Conservation (phyloP, 2,113 vertebrate genomes). For the Sceloporus undulatus region DNA sequence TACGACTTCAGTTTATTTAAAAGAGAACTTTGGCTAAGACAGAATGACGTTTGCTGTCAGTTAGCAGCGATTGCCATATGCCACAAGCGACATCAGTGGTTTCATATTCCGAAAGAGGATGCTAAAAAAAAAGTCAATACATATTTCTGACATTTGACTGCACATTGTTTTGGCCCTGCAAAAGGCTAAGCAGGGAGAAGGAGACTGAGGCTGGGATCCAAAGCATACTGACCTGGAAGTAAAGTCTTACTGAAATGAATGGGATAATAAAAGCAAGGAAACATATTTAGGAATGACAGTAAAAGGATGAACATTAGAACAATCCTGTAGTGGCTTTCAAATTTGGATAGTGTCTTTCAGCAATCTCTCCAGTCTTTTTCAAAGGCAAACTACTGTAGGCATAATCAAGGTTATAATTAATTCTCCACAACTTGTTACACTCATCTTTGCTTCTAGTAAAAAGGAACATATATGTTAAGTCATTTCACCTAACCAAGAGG, state of each 20-base stretch:
- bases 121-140: conserved; percentile 2
- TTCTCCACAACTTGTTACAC: not conserved
- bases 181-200: conserved; percentile 15
- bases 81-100: conserved; percentile 9
- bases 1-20: conserved; percentile 30
- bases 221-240: not conserved
- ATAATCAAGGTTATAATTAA: not conserved
- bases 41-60: conserved; percentile 30
- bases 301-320: too few species aligned
- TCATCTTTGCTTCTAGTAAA: not conserved
- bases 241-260: not conserved
- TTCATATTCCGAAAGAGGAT: conserved; percentile 8
- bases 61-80: conserved; percentile 34
- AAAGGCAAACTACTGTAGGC: not conserved
- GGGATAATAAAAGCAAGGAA: not conserved
- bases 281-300: not conserved
- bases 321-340: not conserved
- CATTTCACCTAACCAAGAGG: not conserved
- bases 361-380: not conserved
- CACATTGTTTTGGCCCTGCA: conserved; percentile 27
- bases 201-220: conserved; percentile 10
- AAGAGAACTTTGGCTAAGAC: conserved; percentile 17
- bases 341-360: not conserved
- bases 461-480: not conserved
- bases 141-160: conserved; percentile 2